These are phyloP conservation scores for Drosophila persimilis DNA, from an alignment of 1,140 invertebrate genomes.

Conservation along the genomic window DNA sequence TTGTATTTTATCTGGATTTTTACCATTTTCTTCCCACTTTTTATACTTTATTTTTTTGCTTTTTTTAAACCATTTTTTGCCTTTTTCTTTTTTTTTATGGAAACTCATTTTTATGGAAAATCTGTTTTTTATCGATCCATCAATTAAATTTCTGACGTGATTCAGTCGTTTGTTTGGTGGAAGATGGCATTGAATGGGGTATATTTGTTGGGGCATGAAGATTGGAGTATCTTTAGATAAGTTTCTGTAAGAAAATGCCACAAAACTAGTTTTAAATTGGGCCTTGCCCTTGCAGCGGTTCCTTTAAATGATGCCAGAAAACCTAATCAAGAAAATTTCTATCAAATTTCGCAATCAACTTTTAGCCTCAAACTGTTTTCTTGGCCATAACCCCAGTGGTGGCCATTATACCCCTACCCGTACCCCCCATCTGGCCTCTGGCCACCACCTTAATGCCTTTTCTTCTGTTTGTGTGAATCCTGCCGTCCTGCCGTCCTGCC, in stretches of 20 bases:
- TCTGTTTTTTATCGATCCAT: slow-evolving; percentile 76
- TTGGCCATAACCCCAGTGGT: slow-evolving; percentile 24
- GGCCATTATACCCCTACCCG: slow-evolving; percentile 16
- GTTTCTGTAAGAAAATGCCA: too few relatives aligned
- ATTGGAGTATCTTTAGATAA: too few relatives aligned
- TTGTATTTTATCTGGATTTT: slow-evolving; percentile 11
- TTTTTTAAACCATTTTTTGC: not conserved
- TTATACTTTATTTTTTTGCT: too few relatives aligned
- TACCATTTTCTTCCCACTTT: too few relatives aligned
- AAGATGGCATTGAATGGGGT: not conserved
- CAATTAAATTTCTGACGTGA: slow-evolving; percentile 67
- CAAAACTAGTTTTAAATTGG: too few relatives aligned
- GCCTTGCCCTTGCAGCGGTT: too few relatives aligned
- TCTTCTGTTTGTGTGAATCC: slow-evolving; percentile 28
- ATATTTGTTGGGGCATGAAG: too few relatives aligned
- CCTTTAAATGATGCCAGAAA: not conserved
- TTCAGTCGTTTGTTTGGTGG: slow-evolving; percentile 34
- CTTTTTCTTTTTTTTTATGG: slow-evolving; percentile 52
- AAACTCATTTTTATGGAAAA: slow-evolving; percentile 76
- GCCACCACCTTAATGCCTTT: slow-evolving; percentile 24
- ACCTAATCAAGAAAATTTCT: not conserved
- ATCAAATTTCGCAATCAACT: slow-evolving; percentile 27
- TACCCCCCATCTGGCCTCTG: too few relatives aligned
- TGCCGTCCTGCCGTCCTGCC: slow-evolving; percentile 15
- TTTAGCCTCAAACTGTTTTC: slow-evolving; percentile 1